Evolutionary conservation across 1,140 invertebrate genomes (phyloP), one percentile per base, ranked within the genome.

Genomic region (Parapsyche elsis): DNA sequence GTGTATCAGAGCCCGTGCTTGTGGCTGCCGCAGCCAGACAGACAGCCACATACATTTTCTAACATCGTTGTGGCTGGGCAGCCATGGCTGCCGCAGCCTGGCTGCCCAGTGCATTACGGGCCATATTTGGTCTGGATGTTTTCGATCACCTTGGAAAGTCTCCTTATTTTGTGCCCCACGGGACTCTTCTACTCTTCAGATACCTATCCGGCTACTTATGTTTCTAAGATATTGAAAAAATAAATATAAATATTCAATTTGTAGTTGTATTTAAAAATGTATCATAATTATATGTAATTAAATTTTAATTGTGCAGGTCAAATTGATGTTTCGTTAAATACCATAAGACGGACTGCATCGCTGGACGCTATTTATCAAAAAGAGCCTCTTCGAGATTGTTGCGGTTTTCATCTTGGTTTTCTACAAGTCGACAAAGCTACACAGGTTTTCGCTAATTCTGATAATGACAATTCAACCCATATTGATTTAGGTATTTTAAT

Each of bases 401-500:
- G 92, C 84, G 91, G 90, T 83, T 90, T 92, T 80, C 92, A 93
- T 86, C 90, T 90, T 84, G 92, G 90, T 79, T 88, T 91, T 79
- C 87, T 94, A 79, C 91, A 94, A 87, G 90, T 95, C 49, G 92
- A 95, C 86, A 94, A 94, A 89, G 91, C 93, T 67, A 95, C 93
- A 84, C 93, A 94, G 91, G 93, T 74, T 38, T 19, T 38, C 38
- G n/a, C 30, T 14, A 5, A 19, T 53, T 53, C 30, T 38, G 7
- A 38, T 38, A 38, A 38, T 38, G 7, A 38, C 7, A 4, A 38
- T 38, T 38, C 2, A 4, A 38, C 7, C 1, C 30, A 38, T 30
- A 71, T 71, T 19, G 30, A 23, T 71, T 0, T 61, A 61, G 1
- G 21, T 61, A 9, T 61, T 61, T 16, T 19, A 9, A 9, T 1